Percentiles rank a stretch among this genome's conserved stretches.
phyloP scores from a whole-genome alignment of 2,797 vertebrate species.

The Chaenodraco wilsoni region DNA sequence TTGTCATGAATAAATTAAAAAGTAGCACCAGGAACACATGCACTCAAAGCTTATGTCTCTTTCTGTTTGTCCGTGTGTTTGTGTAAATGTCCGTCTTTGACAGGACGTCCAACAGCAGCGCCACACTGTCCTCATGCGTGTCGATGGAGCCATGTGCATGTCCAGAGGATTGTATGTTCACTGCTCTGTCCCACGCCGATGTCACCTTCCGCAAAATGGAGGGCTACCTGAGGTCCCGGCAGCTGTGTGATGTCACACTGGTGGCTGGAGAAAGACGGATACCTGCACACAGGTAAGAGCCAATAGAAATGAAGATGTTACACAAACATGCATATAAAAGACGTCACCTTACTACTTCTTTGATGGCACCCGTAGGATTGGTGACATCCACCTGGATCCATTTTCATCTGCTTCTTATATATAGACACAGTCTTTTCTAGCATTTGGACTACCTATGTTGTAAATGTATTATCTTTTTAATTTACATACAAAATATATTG shows the following conservation, averaged over 20 bases:
- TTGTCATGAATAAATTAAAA: slow-evolving; percentile 37
- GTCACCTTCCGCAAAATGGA: slow-evolving; percentile 97
- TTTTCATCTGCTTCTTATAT: no score
- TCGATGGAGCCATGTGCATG: slow-evolving; percentile 93
- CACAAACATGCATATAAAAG: no score
- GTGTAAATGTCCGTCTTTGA: slow-evolving; percentile 9
- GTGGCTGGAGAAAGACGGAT: slow-evolving; percentile 95
- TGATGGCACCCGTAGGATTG: no score
- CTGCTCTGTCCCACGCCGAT: slow-evolving; percentile 94
- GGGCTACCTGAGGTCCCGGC: slow-evolving; percentile 92
- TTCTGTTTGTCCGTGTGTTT: slow-evolving; percentile 44
- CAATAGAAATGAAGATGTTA: neutral
- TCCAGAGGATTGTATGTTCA: slow-evolving; percentile 93
- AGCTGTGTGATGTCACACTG: slow-evolving; percentile 95
- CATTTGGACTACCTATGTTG: no score
- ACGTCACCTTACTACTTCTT: no score
- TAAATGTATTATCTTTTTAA: no score
- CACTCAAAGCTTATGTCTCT: slow-evolving; percentile 49
- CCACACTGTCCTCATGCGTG: slow-evolving; percentile 90
- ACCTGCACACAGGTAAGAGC: slow-evolving; percentile 93
- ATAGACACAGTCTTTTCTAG: no score
- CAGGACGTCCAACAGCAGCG: slow-evolving; percentile 93
- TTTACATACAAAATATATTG: no score
- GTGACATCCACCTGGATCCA: no score
- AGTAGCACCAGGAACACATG: slow-evolving; percentile 26